Base-by-base conservation (phyloP, 2,797 vertebrate species). In the Tamandua tetradactyla region DNA sequence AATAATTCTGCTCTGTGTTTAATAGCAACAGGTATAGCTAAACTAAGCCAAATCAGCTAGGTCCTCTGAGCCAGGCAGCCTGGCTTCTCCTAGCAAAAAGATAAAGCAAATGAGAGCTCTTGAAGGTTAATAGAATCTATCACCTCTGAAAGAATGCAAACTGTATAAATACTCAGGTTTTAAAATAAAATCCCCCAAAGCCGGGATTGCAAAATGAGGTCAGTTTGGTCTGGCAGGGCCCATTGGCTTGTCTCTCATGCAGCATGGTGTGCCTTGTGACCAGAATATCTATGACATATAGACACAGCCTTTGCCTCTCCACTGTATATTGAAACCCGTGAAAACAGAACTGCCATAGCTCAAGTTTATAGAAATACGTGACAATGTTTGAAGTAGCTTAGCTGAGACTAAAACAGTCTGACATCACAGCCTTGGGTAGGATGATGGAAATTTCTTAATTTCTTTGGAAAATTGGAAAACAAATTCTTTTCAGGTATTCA, bases 321-420 rank as follows among this genome's bases (percentile, higher is more conserved):
- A 79, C 32, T 94, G 96, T 97, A 89, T 96, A 95, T 69, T 68
- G 95, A 96, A 96, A 69, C 68, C 0, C 0, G 3, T 49, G 66
- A 96, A 95, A 80, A 66, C 85, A 96, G 97, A 96, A 95, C 96
- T 95, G 93, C 92, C 94, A 78, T 96, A 88, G 91, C 83, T 97
- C 95, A 96, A 96, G 97, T 97, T 97, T 97, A 97, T 66, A 97
- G 95, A 97, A 96, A 62, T 78, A 55, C 10, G 7, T 96, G 97
- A 95, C 96, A 97, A 47, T 97, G 97, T 97, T 97, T 97, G 97
- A 97, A 97, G 96, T 96, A 97, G 92, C 92, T 96, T 94, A 96
- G 94, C 91, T 49, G 96, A 96, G 95, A 96, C 93, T 89, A 93
- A 97, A 97, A 96, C 96, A 97, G 97, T 94, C 96, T 97, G 96